phyloP scores from a whole-genome alignment of 2,888 invertebrate species.

The Girardia tigrina region DNA sequence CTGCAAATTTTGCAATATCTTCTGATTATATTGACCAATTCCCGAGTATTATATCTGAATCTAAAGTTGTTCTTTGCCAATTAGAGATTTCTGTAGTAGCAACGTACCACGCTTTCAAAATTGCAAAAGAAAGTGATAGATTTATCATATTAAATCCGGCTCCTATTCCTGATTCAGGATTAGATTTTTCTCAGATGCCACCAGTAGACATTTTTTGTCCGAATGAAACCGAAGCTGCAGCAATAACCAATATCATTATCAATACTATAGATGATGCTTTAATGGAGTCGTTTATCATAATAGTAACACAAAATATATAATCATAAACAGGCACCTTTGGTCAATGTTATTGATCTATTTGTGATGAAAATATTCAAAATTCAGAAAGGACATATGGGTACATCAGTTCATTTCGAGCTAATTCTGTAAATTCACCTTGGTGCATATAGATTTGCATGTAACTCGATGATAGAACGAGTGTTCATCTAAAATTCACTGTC shows the following conservation, averaged over 20 bases:
- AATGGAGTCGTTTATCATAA: no score
- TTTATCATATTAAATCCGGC: background rate
- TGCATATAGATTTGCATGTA: no score
- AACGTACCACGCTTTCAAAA: background rate
- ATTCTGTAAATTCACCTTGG: no score
- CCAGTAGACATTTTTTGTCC: background rate
- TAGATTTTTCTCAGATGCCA: background rate
- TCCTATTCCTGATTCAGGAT: constrained; percentile 13
- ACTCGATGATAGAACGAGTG: no score
- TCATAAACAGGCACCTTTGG: no score
- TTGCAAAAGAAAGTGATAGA: background rate
- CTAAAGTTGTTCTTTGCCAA: background rate
- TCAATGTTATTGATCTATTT: no score
- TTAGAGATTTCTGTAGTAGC: background rate
- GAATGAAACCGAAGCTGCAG: background rate
- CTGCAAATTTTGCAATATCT: background rate
- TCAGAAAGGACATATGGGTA: no score
- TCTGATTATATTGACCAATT: background rate
- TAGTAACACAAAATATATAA: no score
- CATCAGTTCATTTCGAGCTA: no score
- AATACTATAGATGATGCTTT: background rate
- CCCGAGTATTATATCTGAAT: background rate
- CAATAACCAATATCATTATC: background rate
- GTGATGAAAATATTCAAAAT: no score
- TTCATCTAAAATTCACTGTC: no score